Evolutionary conservation across 2,113 vertebrate genomes (phyloP).

Genomic region (Saccopteryx leptura): DNA sequence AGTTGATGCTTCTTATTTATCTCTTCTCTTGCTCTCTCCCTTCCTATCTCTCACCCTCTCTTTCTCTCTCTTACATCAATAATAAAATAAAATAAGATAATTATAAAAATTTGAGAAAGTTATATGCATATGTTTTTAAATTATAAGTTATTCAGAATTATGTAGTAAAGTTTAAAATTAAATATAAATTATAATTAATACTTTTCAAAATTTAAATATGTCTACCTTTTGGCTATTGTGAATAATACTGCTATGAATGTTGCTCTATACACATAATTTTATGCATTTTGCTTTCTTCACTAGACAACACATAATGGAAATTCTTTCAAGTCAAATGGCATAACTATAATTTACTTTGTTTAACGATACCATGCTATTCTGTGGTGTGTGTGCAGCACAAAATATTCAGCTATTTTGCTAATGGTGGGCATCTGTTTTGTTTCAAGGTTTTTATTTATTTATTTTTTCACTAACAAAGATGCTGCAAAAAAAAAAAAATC

Average conservation of each 20-base stretch:
- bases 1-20: too few relatives aligned
- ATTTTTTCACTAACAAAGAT: conserved; percentile 57
- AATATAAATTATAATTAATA: conserved; percentile 19
- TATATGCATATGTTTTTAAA: conserved; percentile 30
- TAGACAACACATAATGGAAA: conserved; percentile 12
- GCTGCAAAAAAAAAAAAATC: not conserved
- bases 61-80: too few relatives aligned
- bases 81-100: not conserved
- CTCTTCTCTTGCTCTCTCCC: too few relatives aligned
- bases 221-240: not conserved
- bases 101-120: not conserved
- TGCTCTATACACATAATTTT: not conserved
- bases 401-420: conserved; percentile 33
- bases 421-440: not conserved
- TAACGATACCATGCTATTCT: not conserved
- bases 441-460: conserved; percentile 36
- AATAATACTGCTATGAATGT: not conserved
- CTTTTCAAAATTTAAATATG: not conserved
- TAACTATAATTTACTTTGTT: conserved; percentile 36
- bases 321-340: not conserved
- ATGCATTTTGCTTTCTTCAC: conserved; percentile 44
- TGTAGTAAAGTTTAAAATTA: conserved; percentile 15
- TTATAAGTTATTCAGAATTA: conserved; percentile 18
- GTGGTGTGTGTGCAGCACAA: not conserved
- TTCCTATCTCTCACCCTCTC: too few relatives aligned